Conservation (phyloP, 1,140 invertebrate species). For the Cotesia glomerata region DNA sequence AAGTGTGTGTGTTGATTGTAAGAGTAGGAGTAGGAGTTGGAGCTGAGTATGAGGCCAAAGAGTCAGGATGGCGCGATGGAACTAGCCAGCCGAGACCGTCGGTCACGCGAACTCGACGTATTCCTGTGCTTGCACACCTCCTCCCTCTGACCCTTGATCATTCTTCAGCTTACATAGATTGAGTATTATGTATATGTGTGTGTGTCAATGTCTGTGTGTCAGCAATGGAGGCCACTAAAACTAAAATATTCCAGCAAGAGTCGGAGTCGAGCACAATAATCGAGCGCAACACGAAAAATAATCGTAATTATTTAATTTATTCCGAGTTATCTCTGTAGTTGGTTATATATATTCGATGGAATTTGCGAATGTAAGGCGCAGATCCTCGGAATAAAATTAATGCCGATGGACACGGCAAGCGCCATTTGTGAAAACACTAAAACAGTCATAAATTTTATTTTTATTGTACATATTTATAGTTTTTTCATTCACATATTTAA, state of each 20-base stretch:
- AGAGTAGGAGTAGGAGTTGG: too few species aligned
- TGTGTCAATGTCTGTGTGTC: background rate
- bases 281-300: background rate
- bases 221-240: background rate
- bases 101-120: slow-evolving; percentile 48
- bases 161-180: slow-evolving; percentile 5
- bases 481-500: background rate
- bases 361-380: too few species aligned
- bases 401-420: too few species aligned
- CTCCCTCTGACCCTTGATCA: slow-evolving; percentile 24
- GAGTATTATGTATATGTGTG: background rate
- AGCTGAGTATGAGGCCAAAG: slow-evolving; percentile 26
- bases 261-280: too few species aligned
- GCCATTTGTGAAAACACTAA: too few species aligned
- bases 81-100: slow-evolving; percentile 48
- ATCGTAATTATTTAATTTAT: background rate
- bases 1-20: slow-evolving; percentile 1
- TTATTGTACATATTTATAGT: background rate
- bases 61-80: slow-evolving; percentile 44
- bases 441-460: too few species aligned
- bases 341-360: too few species aligned
- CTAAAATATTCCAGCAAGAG: too few species aligned
- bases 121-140: slow-evolving; percentile 32
- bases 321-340: background rate
- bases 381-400: too few species aligned